Conservation (phyloP, 1,140 invertebrate genomes). For the Psix sp. region DNA sequence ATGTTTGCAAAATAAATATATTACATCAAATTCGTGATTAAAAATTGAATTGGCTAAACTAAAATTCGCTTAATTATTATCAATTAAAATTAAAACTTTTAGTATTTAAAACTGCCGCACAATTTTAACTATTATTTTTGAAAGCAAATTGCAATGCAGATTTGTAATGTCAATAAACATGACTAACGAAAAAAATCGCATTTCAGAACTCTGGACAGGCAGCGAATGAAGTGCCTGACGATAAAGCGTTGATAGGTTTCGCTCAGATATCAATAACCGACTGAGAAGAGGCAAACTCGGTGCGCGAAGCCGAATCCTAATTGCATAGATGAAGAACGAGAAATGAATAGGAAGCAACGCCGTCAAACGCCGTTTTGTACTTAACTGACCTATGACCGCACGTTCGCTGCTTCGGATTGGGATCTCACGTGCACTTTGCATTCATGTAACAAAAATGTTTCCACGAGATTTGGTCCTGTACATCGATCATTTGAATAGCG, state of each 20-base stretch:
- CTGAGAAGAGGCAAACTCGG: constrained; percentile 76
- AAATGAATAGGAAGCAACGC: constrained; percentile 1
- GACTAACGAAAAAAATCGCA: constrained; percentile 15
- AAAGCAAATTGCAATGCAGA: too few relatives aligned
- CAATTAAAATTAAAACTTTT: too few relatives aligned
- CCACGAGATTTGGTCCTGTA: too few relatives aligned
- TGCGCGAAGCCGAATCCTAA: constrained; percentile 17
- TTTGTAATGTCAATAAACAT: too few relatives aligned
- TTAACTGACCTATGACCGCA: constrained; percentile 71
- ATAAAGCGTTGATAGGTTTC: constrained; percentile 95
- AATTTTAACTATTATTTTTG: too few relatives aligned
- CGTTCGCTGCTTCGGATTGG: constrained; percentile 58
- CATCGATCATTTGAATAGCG: too few relatives aligned
- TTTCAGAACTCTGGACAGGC: constrained; percentile 88
- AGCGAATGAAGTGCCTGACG: constrained; percentile 91
- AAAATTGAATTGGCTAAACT: too few relatives aligned
- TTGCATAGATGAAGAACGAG: constrained; percentile 1
- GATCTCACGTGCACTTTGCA: constrained; percentile 37
- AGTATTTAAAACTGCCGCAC: too few relatives aligned
- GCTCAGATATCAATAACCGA: constrained; percentile 96
- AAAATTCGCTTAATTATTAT: too few relatives aligned
- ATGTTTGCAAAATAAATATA: too few relatives aligned
- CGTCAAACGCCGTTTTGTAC: constrained; percentile 66
- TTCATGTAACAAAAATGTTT: background rate
- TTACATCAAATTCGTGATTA: too few relatives aligned